Evolutionary conservation across 2,113 vertebrate genomes (phyloP).

Genomic region (Misgurnus mizolepis): DNA sequence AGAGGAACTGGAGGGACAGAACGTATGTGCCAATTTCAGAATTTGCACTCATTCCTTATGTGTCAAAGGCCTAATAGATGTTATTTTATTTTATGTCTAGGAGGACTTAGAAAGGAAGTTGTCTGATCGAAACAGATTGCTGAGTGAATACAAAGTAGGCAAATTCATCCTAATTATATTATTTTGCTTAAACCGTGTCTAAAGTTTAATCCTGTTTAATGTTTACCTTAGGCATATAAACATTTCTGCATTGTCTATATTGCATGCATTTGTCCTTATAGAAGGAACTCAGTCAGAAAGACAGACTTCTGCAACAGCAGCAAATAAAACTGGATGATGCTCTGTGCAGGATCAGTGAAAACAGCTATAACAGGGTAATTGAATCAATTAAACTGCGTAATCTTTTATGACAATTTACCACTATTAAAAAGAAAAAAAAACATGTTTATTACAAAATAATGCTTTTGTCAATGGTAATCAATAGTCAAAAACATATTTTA

Average conservation of each 20-base stretch:
- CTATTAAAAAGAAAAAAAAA: neutral
- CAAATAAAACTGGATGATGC: constrained; percentile 86
- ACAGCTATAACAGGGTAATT: constrained; percentile 81
- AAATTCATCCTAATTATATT: neutral
- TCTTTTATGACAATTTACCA: too few relatives aligned
- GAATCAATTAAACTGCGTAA: neutral
- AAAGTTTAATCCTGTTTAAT: neutral
- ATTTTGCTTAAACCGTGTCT: neutral
- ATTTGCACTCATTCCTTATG: neutral
- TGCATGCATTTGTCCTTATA: constrained; percentile 59
- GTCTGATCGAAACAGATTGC: constrained; percentile 85
- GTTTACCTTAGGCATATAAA: neutral
- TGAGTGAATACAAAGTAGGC: constrained; percentile 87
- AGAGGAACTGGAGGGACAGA: constrained; percentile 91
- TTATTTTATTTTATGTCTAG: constrained; percentile 65
- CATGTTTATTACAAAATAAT: too few relatives aligned
- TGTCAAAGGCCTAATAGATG: too few relatives aligned
- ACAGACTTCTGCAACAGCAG: constrained; percentile 87
- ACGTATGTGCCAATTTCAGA: constrained; percentile 74
- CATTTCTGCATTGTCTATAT: neutral
- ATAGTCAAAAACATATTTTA: too few relatives aligned
- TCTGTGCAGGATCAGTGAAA: constrained; percentile 81
- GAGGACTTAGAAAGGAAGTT: constrained; percentile 88
- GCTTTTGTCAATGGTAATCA: too few relatives aligned
- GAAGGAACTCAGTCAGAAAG: constrained; percentile 90